A percentile compares a stretch with the other conserved stretches of the same genome.
Evolutionary conservation across 2,113 vertebrate species (phyloP).

Genomic region (Falcunculus frontatus): DNA sequence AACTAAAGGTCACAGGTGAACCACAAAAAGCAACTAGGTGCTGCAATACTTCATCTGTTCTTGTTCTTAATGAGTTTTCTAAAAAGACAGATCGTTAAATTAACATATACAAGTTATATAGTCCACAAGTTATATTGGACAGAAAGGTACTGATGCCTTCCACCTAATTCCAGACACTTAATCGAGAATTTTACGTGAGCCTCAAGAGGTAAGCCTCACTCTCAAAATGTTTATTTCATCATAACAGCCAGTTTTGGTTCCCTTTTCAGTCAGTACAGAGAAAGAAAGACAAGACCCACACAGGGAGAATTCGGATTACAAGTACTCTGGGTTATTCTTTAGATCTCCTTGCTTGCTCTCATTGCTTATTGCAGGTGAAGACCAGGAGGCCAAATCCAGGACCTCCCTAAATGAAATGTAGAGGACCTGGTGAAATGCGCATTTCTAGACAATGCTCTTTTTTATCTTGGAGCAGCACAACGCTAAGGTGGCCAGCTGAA

Average conservation of each 20-base stretch:
- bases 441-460: not conserved
- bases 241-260: not conserved
- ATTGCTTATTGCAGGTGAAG: not conserved
- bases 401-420: not conserved
- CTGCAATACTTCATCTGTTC: not conserved
- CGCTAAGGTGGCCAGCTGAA: not conserved
- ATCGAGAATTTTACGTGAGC: not conserved
- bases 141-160: not conserved
- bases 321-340: not conserved
- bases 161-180: not conserved
- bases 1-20: not conserved
- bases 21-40: not conserved
- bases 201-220: not conserved
- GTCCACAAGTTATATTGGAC: not conserved
- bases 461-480: not conserved
- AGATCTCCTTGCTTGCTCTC: not conserved
- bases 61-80: not conserved
- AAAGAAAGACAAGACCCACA: not conserved
- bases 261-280: not conserved
- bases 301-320: not conserved
- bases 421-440: not conserved
- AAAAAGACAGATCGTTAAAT: not conserved
- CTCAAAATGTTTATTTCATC: not conserved
- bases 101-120: not conserved
- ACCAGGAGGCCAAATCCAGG: not conserved